A percentile compares a stretch with the other conserved stretches of the same genome.
phyloP scores from a whole-genome alignment of 2,888 invertebrate genomes.

The Thyatira batis region DNA sequence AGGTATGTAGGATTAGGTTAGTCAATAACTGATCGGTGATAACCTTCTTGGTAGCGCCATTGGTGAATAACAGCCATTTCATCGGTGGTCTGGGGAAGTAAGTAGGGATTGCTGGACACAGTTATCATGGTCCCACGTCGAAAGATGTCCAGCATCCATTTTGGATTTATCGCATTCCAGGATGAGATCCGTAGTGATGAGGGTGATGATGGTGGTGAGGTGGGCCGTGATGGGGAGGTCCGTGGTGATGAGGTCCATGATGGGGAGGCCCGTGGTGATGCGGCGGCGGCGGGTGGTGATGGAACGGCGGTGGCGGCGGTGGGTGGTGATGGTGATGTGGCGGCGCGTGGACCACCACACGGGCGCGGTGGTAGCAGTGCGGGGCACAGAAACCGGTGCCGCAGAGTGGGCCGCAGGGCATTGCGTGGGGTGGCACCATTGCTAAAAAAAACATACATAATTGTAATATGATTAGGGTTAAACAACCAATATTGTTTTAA shows the following conservation, averaged over 20 bases:
- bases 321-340: slow-evolving; percentile 22
- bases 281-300: slow-evolving; percentile 19
- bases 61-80: background rate
- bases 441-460: slow-evolving; percentile 35
- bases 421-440: slow-evolving; percentile 61
- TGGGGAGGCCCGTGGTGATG: slow-evolving; percentile 23
- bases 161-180: background rate
- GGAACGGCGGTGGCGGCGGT: slow-evolving; percentile 13
- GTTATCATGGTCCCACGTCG: background rate
- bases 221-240: slow-evolving; percentile 20
- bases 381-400: slow-evolving; percentile 54
- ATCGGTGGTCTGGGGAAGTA: background rate
- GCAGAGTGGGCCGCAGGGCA: slow-evolving; percentile 62
- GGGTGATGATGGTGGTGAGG: background rate
- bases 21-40: too few relatives aligned
- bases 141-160: background rate
- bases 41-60: too few relatives aligned
- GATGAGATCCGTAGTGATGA: background rate
- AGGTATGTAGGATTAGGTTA: background rate
- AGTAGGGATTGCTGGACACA: background rate
- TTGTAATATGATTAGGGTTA: background rate
- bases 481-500: too few relatives aligned
- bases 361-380: slow-evolving; percentile 46
- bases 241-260: slow-evolving; percentile 15
- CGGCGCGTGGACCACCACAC: slow-evolving; percentile 20